These are phyloP conservation scores for Eleginops maclovinus DNA, from an alignment of 2,113 vertebrate genomes.

Conservation along the genomic window DNA sequence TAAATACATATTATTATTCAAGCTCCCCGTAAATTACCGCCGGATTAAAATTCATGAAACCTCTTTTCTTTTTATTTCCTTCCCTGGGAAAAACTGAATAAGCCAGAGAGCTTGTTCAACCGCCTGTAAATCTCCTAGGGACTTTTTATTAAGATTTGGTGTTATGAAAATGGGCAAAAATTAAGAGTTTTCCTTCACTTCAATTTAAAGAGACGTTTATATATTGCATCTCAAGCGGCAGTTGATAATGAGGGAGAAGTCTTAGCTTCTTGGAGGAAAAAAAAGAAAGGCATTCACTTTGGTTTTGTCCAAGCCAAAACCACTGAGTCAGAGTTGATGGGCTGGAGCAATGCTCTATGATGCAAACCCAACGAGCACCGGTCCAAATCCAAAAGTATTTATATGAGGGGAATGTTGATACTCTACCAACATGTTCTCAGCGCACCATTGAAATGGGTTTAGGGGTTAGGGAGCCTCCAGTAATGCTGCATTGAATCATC, in stretches of 20 bases:
- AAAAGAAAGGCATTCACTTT: constrained; percentile 38
- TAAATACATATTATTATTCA: constrained; percentile 86
- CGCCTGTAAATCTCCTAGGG: constrained; percentile 71
- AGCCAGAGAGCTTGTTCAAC: constrained; percentile 65
- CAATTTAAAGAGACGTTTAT: constrained; percentile 38
- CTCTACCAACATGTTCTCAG: constrained; percentile 52
- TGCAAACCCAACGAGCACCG: constrained; percentile 49
- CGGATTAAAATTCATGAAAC: constrained; percentile 84
- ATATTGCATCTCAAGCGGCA: constrained; percentile 31
- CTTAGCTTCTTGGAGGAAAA: constrained; percentile 28
- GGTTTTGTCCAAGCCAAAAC: constrained; percentile 47
- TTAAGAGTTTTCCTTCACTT: constrained; percentile 52
- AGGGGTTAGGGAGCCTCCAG: not conserved
- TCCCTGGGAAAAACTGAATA: constrained; percentile 69
- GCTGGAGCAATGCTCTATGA: constrained; percentile 41
- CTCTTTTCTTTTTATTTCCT: constrained; percentile 74
- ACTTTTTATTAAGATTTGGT: constrained; percentile 73
- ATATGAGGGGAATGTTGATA: constrained; percentile 60
- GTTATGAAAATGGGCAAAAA: constrained; percentile 59
- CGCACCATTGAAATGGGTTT: constrained; percentile 15
- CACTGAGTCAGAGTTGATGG: constrained; percentile 58
- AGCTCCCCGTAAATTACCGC: constrained; percentile 79
- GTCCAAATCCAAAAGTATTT: constrained; percentile 70
- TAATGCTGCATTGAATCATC: constrained; percentile 32
- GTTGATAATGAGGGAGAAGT: constrained; percentile 54